A percentile compares a stretch with the other conserved stretches of the same genome.
phyloP scores from a whole-genome alignment of 1,140 invertebrate genomes.

The Cyphomyrmex costatus region DNA sequence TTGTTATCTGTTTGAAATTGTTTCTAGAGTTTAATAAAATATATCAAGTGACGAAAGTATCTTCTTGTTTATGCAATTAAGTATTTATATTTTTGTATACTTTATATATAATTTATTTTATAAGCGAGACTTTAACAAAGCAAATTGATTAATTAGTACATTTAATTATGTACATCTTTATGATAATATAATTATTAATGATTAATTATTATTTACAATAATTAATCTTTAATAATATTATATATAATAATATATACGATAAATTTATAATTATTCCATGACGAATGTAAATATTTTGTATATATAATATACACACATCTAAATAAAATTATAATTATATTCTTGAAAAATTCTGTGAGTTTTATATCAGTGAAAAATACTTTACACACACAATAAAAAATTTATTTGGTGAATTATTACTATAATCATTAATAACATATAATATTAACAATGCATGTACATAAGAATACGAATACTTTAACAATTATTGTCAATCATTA shows the following conservation, averaged over 20 bases:
- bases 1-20: neutral
- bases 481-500: constrained; percentile 5
- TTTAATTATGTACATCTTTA: neutral
- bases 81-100: neutral
- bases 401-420: constrained; percentile 2
- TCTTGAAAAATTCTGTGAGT: too few relatives aligned
- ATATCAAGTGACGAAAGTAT: neutral
- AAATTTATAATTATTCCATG: neutral
- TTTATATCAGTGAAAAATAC: neutral
- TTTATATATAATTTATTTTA: neutral
- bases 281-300: neutral
- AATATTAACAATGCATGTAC: neutral
- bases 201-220: too few relatives aligned
- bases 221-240: too few relatives aligned
- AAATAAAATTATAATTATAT: neutral
- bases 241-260: neutral
- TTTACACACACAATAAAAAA: neutral
- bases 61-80: neutral
- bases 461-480: neutral
- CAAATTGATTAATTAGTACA: neutral
- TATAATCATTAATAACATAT: neutral
- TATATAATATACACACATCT: neutral
- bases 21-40: neutral
- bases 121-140: neutral
- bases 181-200: neutral